These are phyloP conservation scores for Drosophila sucinea DNA, from an alignment of 1,140 invertebrate genomes.

Conservation along the genomic window DNA sequence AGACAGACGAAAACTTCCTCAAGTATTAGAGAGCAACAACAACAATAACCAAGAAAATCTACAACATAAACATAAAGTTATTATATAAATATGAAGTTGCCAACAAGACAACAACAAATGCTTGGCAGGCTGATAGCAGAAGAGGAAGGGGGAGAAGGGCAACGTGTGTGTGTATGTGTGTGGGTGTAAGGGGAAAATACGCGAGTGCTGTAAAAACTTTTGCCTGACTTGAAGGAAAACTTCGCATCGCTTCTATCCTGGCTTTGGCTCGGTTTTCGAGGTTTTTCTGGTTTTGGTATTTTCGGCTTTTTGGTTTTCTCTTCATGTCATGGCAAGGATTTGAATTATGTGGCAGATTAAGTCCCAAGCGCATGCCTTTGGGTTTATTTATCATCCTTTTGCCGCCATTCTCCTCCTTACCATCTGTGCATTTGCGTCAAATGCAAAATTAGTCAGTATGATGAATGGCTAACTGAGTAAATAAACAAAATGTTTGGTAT, in stretches of 20 bases:
- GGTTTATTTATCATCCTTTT: constrained; percentile 58
- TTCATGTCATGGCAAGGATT: constrained; percentile 58
- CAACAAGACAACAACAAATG: constrained; percentile 25
- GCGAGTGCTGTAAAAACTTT: constrained; percentile 51
- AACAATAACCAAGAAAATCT: constrained; percentile 52
- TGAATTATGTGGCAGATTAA: constrained; percentile 76
- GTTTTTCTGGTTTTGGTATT: constrained; percentile 21
- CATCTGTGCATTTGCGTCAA: not conserved
- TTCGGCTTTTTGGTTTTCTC: constrained; percentile 34
- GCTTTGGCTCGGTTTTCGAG: constrained; percentile 16
- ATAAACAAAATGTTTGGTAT: constrained; percentile 9
- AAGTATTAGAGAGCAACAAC: constrained; percentile 19
- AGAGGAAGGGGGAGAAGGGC: constrained; percentile 20
- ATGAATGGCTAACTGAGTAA: constrained; percentile 35
- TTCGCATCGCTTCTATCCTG: constrained; percentile 30
- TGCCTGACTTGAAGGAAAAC: constrained; percentile 41
- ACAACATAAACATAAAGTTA: constrained; percentile 80
- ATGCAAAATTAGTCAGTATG: constrained; percentile 36
- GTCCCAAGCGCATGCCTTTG: constrained; percentile 67
- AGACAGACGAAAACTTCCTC: constrained; percentile 30
- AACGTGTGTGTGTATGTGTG: constrained; percentile 6
- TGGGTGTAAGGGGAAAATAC: not conserved
- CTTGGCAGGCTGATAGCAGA: not conserved
- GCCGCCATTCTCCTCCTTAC: not conserved
- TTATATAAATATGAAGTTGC: constrained; percentile 78